phyloP scores from a whole-genome alignment of 2,888 invertebrate species.

The Andrena dorsata region DNA sequence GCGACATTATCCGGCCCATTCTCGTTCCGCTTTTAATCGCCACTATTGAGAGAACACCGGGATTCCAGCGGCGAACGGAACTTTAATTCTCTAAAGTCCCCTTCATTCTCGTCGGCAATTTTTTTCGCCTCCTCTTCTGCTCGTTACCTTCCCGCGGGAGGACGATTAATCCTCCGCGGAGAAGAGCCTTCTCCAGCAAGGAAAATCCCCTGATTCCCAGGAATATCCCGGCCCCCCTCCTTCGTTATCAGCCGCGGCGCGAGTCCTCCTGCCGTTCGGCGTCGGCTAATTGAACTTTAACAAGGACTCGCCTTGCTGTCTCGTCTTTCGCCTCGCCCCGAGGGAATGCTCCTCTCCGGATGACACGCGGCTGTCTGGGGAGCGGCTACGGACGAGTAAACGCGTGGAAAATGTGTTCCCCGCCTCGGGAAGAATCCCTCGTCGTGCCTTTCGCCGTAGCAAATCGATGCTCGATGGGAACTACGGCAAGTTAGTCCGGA shows the following conservation, averaged over 20 bases:
- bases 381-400: background rate
- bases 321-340: slow-evolving; percentile 23
- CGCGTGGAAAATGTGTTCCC: background rate
- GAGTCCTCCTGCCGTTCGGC: slow-evolving; percentile 21
- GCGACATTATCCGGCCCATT: slow-evolving; percentile 4
- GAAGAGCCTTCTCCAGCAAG: slow-evolving; percentile 14
- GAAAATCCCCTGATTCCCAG: slow-evolving; percentile 2
- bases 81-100: slow-evolving; percentile 64
- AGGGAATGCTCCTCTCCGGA: slow-evolving; percentile 1
- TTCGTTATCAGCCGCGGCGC: slow-evolving; percentile 47
- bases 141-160: slow-evolving; percentile 35
- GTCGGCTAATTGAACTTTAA: slow-evolving; percentile 52
- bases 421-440: background rate
- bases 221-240: slow-evolving; percentile 1
- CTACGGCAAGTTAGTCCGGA: background rate
- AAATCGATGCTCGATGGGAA: background rate
- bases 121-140: slow-evolving; percentile 37
- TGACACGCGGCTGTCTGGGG: slow-evolving; percentile 11
- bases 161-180: slow-evolving; percentile 62
- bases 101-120: slow-evolving; percentile 62
- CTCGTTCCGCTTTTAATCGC: slow-evolving; percentile 41
- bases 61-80: slow-evolving; percentile 22
- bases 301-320: slow-evolving; percentile 34
- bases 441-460: background rate
- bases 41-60: slow-evolving; percentile 35